Evolutionary conservation across 2,797 vertebrate genomes (phyloP).

Genomic region (Sarcoramphus papa): DNA sequence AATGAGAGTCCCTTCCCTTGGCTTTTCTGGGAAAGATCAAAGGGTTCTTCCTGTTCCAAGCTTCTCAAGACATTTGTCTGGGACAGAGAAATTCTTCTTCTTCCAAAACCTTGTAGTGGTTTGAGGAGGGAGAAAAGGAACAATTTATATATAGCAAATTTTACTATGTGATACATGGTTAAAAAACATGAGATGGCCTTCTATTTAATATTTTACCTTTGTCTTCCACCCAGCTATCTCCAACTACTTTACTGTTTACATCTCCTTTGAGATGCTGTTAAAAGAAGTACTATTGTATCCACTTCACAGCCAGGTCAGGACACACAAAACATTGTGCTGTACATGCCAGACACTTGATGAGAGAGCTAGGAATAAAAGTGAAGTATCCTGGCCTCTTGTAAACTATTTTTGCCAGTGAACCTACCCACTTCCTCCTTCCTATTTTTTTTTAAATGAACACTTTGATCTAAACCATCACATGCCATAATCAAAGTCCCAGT

Average conservation of each 20-base stretch:
- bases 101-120: slow-evolving; percentile 76
- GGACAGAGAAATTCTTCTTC: slow-evolving; percentile 79
- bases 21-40: slow-evolving; percentile 89
- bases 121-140: not conserved
- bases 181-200: not conserved
- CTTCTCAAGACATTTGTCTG: slow-evolving; percentile 75
- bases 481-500: not conserved
- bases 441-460: not conserved
- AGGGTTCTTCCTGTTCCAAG: slow-evolving; percentile 87
- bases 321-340: not conserved
- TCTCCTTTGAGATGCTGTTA: not conserved
- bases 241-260: not conserved
- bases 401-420: not conserved
- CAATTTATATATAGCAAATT: not conserved
- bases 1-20: slow-evolving; percentile 65
- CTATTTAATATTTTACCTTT: not conserved
- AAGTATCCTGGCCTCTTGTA: not conserved
- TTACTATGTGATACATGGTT: not conserved
- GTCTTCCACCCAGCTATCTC: not conserved
- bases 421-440: not conserved
- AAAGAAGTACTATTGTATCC: not conserved
- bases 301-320: not conserved
- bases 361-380: not conserved
- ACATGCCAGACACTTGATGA: not conserved
- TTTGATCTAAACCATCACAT: not conserved